phyloP scores from a whole-genome alignment of 2,888 invertebrate species.

The Priocnemis perturbator region DNA sequence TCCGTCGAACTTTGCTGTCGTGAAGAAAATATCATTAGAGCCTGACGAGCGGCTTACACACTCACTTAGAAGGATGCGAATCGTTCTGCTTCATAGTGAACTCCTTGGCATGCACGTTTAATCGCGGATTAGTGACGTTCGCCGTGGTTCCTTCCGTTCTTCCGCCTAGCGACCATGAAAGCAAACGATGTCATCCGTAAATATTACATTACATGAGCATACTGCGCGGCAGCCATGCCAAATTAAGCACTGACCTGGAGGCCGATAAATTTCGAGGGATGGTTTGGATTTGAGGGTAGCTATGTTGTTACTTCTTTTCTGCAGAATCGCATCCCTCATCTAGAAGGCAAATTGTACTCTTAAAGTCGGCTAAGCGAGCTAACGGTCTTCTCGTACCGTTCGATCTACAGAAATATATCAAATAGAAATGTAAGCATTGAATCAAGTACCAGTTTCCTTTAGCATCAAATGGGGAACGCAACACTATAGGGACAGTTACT shows the following conservation, averaged over 20 bases:
- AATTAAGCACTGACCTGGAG: conserved; percentile 81
- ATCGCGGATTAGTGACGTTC: conserved; percentile 77
- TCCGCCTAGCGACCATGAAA: conserved; percentile 42
- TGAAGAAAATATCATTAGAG: no score
- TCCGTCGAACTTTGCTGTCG: no score
- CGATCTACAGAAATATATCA: background rate
- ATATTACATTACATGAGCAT: background rate
- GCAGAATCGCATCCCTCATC: conserved; percentile 80
- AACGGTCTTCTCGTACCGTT: background rate
- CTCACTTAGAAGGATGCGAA: conserved; percentile 72
- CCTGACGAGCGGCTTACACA: conserved; percentile 14
- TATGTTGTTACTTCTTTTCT: conserved; percentile 85
- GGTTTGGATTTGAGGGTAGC: conserved; percentile 85
- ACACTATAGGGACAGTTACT: no score
- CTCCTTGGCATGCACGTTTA: conserved; percentile 93
- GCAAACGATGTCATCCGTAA: conserved; percentile 7
- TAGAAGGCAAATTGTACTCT: conserved; percentile 50
- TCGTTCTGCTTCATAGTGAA: conserved; percentile 86
- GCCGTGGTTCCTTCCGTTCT: conserved; percentile 57
- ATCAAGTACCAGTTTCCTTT: no score
- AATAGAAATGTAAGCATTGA: no score
- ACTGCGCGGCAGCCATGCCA: background rate
- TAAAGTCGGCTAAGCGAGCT: background rate
- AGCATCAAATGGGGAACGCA: no score
- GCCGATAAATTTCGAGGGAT: conserved; percentile 91